Conservation (phyloP, 2,113 vertebrate species). For the Hemiscyllium ocellatum region DNA sequence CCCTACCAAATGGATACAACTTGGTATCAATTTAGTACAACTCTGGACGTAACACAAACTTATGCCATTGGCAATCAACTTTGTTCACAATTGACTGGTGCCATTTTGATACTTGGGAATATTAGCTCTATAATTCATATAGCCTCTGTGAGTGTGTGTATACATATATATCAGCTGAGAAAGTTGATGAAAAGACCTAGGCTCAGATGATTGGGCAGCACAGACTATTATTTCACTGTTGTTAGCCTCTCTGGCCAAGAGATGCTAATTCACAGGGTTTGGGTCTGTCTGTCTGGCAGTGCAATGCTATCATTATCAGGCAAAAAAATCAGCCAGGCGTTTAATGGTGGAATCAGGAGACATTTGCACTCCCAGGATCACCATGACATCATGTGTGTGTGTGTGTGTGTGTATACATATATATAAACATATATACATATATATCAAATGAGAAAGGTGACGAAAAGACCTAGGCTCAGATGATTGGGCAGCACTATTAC, state of each 20-base stretch:
- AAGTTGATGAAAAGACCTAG: neutral
- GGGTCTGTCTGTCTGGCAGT: slow-evolving; percentile 67
- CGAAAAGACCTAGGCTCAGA: neutral
- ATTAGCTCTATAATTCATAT: neutral
- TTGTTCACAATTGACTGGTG: neutral
- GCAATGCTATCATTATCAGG: slow-evolving; percentile 75
- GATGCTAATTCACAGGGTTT: slow-evolving; percentile 64
- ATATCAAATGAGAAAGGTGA: neutral
- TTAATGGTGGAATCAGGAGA: slow-evolving; percentile 83
- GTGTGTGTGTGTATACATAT: neutral
- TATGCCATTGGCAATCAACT: too few species aligned
- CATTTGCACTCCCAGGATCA: slow-evolving; percentile 75
- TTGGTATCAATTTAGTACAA: neutral
- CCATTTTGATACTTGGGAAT: neutral
- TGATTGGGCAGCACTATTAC: neutral
- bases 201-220: neutral
- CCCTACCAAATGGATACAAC: neutral
- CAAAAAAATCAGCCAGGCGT: slow-evolving; percentile 78
- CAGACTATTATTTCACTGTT: neutral
- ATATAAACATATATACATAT: too few species aligned
- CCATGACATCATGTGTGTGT: slow-evolving; percentile 81
- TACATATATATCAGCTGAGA: neutral
- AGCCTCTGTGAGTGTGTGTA: neutral
- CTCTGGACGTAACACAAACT: neutral
- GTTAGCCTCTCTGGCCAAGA: slow-evolving; percentile 46